Conservation (phyloP, 1,140 invertebrate genomes). For the Trypoxylus dichotomus region DNA sequence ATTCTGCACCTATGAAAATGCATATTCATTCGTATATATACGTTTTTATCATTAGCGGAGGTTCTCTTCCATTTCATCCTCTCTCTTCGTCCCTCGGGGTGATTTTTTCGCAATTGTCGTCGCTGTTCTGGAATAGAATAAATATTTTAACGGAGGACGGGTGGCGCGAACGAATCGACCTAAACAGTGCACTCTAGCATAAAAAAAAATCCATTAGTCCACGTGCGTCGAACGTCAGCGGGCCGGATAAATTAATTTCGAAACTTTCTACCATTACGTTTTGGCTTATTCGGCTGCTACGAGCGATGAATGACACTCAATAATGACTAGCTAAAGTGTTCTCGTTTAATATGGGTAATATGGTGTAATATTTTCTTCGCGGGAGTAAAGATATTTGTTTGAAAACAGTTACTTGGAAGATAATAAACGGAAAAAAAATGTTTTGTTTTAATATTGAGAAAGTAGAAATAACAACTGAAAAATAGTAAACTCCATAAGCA, state of each 20-base stretch:
- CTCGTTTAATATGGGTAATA: too few relatives aligned
- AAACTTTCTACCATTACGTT: not conserved
- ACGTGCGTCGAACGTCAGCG: not conserved
- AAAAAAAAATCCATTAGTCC: not conserved
- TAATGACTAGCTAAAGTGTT: too few relatives aligned
- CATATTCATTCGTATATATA: not conserved
- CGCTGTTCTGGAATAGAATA: not conserved
- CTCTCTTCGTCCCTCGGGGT: too few relatives aligned
- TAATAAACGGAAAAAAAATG: too few relatives aligned
- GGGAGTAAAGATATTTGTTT: too few relatives aligned
- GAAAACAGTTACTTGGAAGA: too few relatives aligned
- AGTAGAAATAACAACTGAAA: too few relatives aligned
- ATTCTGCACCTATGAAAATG: not conserved
- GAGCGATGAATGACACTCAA: too few relatives aligned
- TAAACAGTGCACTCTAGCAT: not conserved
- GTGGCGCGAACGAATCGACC: not conserved
- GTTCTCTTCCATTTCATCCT: not conserved
- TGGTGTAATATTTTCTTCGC: too few relatives aligned
- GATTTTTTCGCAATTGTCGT: not conserved
- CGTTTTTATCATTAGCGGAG: not conserved
- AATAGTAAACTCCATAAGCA: too few relatives aligned
- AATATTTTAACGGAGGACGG: not conserved
- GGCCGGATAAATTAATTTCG: not conserved
- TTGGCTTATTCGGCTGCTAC: too few relatives aligned
- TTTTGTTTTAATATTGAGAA: too few relatives aligned